phyloP scores from a whole-genome alignment of 2,113 vertebrate genomes.

The Oxyruncus cristatus region DNA sequence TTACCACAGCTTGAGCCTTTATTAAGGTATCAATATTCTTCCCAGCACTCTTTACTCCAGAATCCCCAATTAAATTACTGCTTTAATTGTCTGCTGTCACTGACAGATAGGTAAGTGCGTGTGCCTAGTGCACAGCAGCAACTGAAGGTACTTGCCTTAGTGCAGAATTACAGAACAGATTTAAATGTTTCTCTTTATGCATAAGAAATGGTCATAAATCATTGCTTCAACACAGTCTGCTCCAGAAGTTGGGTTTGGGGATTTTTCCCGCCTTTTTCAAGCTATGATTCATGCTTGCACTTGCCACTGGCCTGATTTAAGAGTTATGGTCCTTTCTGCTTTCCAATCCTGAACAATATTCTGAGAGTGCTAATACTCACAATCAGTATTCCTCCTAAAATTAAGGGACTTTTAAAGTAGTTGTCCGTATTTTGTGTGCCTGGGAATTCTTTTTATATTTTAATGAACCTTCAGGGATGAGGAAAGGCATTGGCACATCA shows the following conservation, averaged over 20 bases:
- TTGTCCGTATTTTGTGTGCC: neutral
- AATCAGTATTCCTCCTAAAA: neutral
- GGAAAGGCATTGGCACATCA: neutral
- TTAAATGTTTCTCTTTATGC: neutral
- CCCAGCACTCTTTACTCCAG: slow-evolving; percentile 35
- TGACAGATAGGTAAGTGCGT: slow-evolving; percentile 13
- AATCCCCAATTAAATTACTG: slow-evolving; percentile 60
- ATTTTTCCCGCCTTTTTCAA: neutral
- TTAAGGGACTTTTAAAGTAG: neutral
- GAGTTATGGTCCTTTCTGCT: neutral
- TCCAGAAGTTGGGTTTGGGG: neutral
- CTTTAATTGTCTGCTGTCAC: slow-evolving; percentile 60
- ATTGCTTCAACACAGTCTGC: neutral
- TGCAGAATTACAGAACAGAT: neutral
- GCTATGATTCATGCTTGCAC: neutral
- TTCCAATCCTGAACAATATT: neutral
- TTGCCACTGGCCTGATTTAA: neutral
- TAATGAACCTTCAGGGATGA: neutral
- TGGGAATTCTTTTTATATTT: neutral
- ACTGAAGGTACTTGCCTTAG: neutral
- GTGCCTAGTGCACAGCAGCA: neutral
- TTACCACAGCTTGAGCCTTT: slow-evolving; percentile 56
- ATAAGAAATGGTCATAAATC: slow-evolving; percentile 1
- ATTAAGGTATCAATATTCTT: slow-evolving; percentile 63
- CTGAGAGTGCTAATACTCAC: neutral